Evolutionary conservation across 2,113 vertebrate species (phyloP), one percentile per base, ranked within the genome.

Genomic region (Callithrix jacchus): DNA sequence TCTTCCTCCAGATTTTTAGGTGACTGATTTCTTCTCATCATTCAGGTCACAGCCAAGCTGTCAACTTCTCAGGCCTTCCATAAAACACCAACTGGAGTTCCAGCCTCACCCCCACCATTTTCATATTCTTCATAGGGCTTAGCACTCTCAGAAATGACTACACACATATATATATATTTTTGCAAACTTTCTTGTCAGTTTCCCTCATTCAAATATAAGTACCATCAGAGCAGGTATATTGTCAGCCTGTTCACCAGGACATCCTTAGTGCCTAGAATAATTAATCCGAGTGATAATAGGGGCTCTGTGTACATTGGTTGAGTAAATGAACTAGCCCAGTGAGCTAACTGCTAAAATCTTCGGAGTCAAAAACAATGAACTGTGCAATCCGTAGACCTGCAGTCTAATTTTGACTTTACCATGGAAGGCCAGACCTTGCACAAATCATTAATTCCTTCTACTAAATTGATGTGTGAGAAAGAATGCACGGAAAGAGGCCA

Each of bases 31-130:
- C 64, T 82, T 64, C 32, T 80, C 58, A 71, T 74, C 17, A 12
- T 56, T 56, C 40, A 58, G 35, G 80, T 73, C 88, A 93, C 21
- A 52, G 76, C 30, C 89, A 73, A 89, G 92, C 23, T 23, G n/a
- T 54, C 70, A 54, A 61, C 18, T 47, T 37, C 45, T 80, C n/a
- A 89, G 45, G 12, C 27, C 32, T 86, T 64, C 17, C 42, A 17
- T 21, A 27, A 92, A 61, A 82, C 20, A 9, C 61, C 81, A 87
- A n/a, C 61, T 47, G 27, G 37, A 56, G 47, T 30, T 47, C 61
- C 2, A 6, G 14, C 20, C 17, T 74, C 4, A 20, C 25, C 40
- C 30, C 61, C 49, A 71, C 37, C 73, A 37, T 35, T 30, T 35
- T 49, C 52, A 23, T 13, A 52, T 45, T 35, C 84, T 45, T 49